phyloP scores from a whole-genome alignment of 1,140 invertebrate species.

The Euborellia annulipes region DNA sequence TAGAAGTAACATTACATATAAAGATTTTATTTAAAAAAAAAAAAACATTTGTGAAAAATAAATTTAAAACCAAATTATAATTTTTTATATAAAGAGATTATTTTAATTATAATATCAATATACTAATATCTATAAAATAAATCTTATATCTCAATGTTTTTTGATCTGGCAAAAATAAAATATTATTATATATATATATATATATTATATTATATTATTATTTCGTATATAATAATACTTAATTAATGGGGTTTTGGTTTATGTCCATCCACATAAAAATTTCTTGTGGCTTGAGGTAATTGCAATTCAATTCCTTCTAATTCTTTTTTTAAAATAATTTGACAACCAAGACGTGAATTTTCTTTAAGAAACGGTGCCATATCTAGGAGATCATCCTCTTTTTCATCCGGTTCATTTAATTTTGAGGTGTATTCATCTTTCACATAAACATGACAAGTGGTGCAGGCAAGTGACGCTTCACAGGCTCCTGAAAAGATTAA shows the following conservation, averaged over 20 bases:
- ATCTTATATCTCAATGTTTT: too few species aligned
- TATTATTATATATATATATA: too few species aligned
- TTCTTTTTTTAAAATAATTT: slow-evolving; percentile 85
- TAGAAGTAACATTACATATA: too few species aligned
- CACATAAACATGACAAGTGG: slow-evolving; percentile 96
- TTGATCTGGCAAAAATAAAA: too few species aligned
- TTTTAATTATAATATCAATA: too few species aligned
- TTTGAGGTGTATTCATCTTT: slow-evolving; percentile 57
- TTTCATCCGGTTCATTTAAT: slow-evolving; percentile 63
- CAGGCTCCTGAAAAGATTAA: slow-evolving; percentile 55
- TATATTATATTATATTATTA: too few species aligned
- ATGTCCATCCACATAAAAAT: slow-evolving; percentile 98
- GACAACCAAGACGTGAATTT: slow-evolving; percentile 93
- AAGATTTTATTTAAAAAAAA: too few species aligned
- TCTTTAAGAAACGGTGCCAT: slow-evolving; percentile 90
- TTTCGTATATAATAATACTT: too few species aligned
- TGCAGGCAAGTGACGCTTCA: slow-evolving; percentile 94
- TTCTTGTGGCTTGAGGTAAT: slow-evolving; percentile 81
- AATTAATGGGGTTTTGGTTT: slow-evolving; percentile 81
- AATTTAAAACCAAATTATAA: too few species aligned
- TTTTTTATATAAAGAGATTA: too few species aligned
- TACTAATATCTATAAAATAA: too few species aligned
- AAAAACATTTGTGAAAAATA: too few species aligned
- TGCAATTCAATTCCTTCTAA: slow-evolving; percentile 77
- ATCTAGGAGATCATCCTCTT: slow-evolving; percentile 94